Evolutionary conservation across 2,797 vertebrate genomes (phyloP).

Genomic region (Pelochelys cantorii): DNA sequence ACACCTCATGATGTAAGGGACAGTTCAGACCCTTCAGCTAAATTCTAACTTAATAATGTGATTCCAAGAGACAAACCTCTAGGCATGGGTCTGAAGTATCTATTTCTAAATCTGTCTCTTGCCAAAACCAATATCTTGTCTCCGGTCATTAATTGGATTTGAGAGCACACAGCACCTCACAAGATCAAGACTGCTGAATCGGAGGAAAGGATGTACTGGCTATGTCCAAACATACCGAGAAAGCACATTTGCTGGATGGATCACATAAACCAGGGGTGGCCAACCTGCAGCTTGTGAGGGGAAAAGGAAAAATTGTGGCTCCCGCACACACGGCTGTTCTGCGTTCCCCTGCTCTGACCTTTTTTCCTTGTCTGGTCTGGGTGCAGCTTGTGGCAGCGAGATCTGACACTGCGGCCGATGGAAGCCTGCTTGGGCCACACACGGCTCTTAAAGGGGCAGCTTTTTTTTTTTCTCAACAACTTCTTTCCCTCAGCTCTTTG

Average conservation of each 20-base stretch:
- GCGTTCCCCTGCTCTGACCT: too few relatives aligned
- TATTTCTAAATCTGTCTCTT: fast-evolving
- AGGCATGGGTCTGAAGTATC: background rate
- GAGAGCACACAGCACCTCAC: background rate
- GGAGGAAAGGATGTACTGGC: background rate
- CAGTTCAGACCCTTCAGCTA: background rate
- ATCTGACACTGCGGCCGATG: too few relatives aligned
- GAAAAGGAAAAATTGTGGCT: too few relatives aligned
- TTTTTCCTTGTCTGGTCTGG: too few relatives aligned
- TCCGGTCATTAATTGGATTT: background rate
- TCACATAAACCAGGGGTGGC: background rate
- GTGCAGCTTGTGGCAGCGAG: too few relatives aligned
- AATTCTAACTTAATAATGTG: background rate
- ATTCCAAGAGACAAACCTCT: background rate
- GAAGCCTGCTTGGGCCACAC: too few relatives aligned
- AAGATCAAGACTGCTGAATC: background rate
- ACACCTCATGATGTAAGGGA: background rate
- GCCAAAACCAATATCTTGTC: background rate
- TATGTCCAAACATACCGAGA: background rate
- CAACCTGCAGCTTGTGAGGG: too few relatives aligned
- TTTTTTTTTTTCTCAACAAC: too few relatives aligned
- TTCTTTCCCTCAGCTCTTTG: too few relatives aligned
- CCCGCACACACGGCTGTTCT: too few relatives aligned
- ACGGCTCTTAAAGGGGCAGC: too few relatives aligned
- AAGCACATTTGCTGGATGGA: background rate